Percentiles rank a stretch among this genome's conserved stretches.
Evolutionary conservation across 2,888 invertebrate species (phyloP).

Genomic region (Eristalinus sepulchralis): DNA sequence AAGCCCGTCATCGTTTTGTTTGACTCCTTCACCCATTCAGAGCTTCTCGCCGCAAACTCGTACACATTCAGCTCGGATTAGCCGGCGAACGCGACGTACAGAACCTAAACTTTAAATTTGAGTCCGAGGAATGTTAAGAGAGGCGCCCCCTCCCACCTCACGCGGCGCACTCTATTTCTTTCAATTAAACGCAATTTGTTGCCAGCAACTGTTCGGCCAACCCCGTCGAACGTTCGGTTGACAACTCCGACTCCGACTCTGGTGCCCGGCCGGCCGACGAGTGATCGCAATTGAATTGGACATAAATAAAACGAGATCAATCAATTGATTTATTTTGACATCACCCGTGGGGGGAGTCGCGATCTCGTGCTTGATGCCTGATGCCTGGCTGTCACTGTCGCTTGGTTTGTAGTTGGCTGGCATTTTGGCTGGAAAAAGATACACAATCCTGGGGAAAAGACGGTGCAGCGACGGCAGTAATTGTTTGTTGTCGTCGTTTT

Average conservation of each 20-base stretch:
- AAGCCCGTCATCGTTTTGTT: neutral
- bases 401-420: neutral
- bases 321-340: conserved; percentile 81
- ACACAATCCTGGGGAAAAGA: conserved; percentile 1
- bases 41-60: conserved; percentile 39
- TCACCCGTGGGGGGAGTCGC: conserved; percentile 47
- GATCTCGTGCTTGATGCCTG: conserved; percentile 31
- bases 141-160: conserved; percentile 10
- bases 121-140: conserved; percentile 63
- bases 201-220: conserved; percentile 51
- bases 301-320: conserved; percentile 82
- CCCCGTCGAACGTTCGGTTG: conserved; percentile 41
- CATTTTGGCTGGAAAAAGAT: conserved; percentile 36
- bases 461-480: conserved; percentile 30
- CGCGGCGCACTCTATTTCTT: conserved; percentile 40
- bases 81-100: conserved; percentile 18
- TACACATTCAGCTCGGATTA: conserved; percentile 51
- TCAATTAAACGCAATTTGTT: conserved; percentile 72
- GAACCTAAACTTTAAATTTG: conserved; percentile 63
- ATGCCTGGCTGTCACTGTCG: conserved; percentile 58
- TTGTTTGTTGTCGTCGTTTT: conserved; percentile 50
- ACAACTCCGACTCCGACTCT: conserved; percentile 57
- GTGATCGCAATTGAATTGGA: conserved; percentile 77
- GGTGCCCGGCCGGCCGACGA: conserved; percentile 60
- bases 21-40: neutral